Evolutionary conservation across 1,140 invertebrate species (phyloP).

Genomic region (Mycetomoellerius zeteki): DNA sequence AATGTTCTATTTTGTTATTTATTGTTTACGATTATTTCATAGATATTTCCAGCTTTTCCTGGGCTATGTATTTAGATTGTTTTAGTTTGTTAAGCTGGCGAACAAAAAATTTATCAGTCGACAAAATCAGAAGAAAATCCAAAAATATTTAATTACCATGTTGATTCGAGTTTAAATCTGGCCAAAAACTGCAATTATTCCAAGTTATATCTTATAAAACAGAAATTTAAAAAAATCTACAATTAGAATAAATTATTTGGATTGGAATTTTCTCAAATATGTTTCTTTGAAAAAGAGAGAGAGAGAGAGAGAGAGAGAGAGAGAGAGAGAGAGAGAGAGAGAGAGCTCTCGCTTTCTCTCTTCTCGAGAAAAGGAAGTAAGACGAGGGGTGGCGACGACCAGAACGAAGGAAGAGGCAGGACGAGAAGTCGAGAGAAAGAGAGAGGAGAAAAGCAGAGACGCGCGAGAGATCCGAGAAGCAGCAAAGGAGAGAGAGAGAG

Average conservation of each 20-base stretch:
- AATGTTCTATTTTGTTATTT: conserved; percentile 1
- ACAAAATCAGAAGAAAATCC: neutral
- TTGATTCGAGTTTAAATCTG: conserved; percentile 6
- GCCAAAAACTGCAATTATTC: neutral
- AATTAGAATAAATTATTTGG: neutral
- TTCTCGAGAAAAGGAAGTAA: conserved; percentile 48
- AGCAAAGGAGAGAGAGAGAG: conserved; percentile 22
- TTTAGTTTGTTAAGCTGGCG: neutral
- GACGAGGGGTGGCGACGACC: neutral
- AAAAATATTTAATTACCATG: neutral
- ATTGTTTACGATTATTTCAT: neutral
- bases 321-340: neutral
- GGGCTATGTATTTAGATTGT: neutral
- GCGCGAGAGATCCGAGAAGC: conserved; percentile 31
- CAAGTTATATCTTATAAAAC: neutral
- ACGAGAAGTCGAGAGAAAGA: conserved; percentile 8
- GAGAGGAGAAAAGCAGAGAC: conserved; percentile 44
- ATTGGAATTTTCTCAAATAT: conserved; percentile 16
- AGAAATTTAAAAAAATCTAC: neutral
- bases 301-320: neutral
- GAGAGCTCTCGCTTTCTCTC: neutral
- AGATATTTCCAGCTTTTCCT: neutral
- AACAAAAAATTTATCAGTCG: neutral
- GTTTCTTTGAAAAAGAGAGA: neutral
- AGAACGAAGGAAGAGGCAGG: conserved; percentile 56